phyloP scores from a whole-genome alignment of 2,113 vertebrate species.

The Nanorana parkeri region DNA sequence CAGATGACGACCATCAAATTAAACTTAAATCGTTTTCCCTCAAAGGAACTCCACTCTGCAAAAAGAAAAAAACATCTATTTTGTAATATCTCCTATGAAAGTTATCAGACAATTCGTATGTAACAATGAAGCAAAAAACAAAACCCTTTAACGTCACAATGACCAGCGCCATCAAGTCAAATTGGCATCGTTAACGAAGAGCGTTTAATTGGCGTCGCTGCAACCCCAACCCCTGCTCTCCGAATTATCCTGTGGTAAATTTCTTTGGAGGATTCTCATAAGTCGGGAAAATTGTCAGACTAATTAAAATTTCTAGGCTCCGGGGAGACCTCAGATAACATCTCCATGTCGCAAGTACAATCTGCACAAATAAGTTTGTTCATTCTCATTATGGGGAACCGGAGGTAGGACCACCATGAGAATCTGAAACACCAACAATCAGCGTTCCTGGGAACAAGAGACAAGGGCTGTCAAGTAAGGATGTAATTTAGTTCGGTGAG shows the following conservation, averaged over 20 bases:
- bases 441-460: neutral
- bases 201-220: conserved; percentile 44
- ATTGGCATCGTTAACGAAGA: conserved; percentile 42
- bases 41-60: too few relatives aligned
- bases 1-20: too few relatives aligned
- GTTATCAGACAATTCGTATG: too few relatives aligned
- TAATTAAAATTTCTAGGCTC: conserved; percentile 45
- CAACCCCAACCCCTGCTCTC: conserved; percentile 31
- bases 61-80: too few relatives aligned
- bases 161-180: conserved; percentile 28
- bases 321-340: conserved; percentile 13
- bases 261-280: conserved; percentile 40
- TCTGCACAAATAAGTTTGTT: conserved; percentile 37
- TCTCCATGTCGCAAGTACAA: conserved; percentile 38
- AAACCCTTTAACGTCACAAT: conserved; percentile 14
- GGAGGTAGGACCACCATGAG: neutral
- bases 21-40: too few relatives aligned
- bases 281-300: conserved; percentile 41
- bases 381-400: neutral
- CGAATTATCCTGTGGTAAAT: conserved; percentile 34
- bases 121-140: too few relatives aligned
- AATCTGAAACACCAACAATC: conserved; percentile 9
- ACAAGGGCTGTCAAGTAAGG: conserved; percentile 5
- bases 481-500: conserved; percentile 53
- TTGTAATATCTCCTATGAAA: too few relatives aligned